These are phyloP conservation scores for Cheilinus undulatus DNA, from an alignment of 2,113 vertebrate genomes.

Conservation along the genomic window DNA sequence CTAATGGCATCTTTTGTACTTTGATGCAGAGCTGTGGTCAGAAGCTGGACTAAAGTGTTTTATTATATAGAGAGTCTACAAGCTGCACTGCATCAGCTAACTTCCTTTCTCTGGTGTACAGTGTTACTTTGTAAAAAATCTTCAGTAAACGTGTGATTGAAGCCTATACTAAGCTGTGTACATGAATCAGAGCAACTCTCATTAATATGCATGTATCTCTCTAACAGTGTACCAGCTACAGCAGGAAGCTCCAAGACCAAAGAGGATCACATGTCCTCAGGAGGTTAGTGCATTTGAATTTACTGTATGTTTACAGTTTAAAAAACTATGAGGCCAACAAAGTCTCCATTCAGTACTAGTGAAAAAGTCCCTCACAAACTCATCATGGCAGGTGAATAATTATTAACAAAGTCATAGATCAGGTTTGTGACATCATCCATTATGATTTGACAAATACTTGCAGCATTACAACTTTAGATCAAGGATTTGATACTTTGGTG, in stretches of 20 bases:
- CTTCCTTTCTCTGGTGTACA: constrained; percentile 13
- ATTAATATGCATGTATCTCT: constrained; percentile 71
- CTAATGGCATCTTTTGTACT: constrained; percentile 32
- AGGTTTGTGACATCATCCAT: not conserved
- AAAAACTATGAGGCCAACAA: not conserved
- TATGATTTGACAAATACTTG: not conserved
- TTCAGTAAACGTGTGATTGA: constrained; percentile 7
- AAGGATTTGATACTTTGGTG: no score
- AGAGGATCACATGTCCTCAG: constrained; percentile 93
- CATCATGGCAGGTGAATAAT: not conserved
- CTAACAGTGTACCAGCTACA: constrained; percentile 96
- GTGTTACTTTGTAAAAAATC: constrained; percentile 14
- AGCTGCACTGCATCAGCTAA: constrained; percentile 10
- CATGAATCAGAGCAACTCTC: constrained; percentile 10
- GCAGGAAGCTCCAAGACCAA: constrained; percentile 96
- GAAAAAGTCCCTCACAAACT: no score
- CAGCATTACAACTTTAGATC: not conserved
- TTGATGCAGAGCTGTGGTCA: constrained; percentile 18
- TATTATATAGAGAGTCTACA: constrained; percentile 4
- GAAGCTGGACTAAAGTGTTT: constrained; percentile 13
- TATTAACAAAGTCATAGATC: not conserved
- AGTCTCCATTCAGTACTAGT: not conserved
- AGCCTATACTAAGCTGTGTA: constrained; percentile 2
- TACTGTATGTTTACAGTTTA: not conserved
- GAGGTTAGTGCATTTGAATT: constrained; percentile 89